Evolutionary conservation across 1,140 invertebrate genomes (phyloP), one percentile per base, ranked within the genome.

Genomic region (Archegozetes longisetosus): DNA sequence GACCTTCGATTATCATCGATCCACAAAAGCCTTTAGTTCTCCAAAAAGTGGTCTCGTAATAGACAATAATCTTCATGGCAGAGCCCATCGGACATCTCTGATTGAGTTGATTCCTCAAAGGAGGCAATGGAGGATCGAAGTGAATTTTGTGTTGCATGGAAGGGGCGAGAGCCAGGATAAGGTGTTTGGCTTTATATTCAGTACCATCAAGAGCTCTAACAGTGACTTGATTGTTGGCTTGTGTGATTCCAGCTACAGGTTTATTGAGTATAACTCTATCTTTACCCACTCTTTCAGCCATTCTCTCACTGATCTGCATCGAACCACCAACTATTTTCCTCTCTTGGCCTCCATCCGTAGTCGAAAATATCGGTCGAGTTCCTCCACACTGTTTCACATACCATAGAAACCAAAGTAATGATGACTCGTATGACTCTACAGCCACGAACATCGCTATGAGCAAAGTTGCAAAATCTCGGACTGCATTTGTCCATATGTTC

Each of bases 351-450:
- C 71, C 72, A 62, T 70, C 68, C 24, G 66, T 67, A 13, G 70
- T 70, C 1, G 67, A 68, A 49, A 68, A 67, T 28, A 73, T 73
- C 27, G 67, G 26, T 27, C 66, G 62, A 0, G 62, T 61, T 28
- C 72, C 71, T 23, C 70, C 69, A 53, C 68, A 68, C n/a, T 68
- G 63, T 58, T 67, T 68, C 17, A 73, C 54, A 61, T 73, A 74
- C 71, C 71, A 73, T 6, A 74, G 55, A 25, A 72, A 68, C 69
- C 71, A 73, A 9, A 74, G 64, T 22, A 71, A 55, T 1, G 72
- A 74, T 25, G 68, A 64, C 63, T 73, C 70, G 50, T 69, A 68
- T 3, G 70, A 66, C 54, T 71, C 71, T 24, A 66, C 64, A 1
- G 72, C 71, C 4, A 74, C 66, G 52, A 61, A 66, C 25, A 65